A percentile compares a stretch with the other conserved stretches of the same genome.
Evolutionary conservation across 2,888 invertebrate species (phyloP).

Genomic region (Papilio demoleus): DNA sequence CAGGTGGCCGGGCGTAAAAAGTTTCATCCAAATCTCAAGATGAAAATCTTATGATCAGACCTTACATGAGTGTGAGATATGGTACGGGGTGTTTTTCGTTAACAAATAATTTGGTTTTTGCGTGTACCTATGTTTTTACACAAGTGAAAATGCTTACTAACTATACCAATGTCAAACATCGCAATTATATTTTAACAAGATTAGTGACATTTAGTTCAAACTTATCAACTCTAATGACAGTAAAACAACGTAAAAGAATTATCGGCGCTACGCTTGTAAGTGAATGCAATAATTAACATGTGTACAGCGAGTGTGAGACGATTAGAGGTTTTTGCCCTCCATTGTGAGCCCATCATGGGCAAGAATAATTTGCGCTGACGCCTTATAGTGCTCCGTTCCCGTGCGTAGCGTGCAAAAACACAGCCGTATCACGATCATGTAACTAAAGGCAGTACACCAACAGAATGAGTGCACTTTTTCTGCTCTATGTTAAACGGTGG

Average conservation of each 20-base stretch:
- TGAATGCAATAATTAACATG: slow-evolving; percentile 40
- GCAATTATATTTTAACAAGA: background rate
- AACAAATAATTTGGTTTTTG: too few relatives aligned
- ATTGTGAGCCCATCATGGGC: slow-evolving; percentile 41
- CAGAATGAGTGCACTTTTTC: slow-evolving; percentile 21
- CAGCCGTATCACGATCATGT: slow-evolving; percentile 20
- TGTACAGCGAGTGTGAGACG: slow-evolving; percentile 34
- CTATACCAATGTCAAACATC: background rate
- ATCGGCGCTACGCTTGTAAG: slow-evolving; percentile 28
- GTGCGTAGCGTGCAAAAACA: slow-evolving; percentile 33
- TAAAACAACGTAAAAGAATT: slow-evolving; percentile 27
- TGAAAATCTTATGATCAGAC: too few relatives aligned
- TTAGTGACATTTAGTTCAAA: background rate
- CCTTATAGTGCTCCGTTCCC: slow-evolving; percentile 32
- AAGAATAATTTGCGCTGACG: slow-evolving; percentile 40
- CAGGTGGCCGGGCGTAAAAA: too few relatives aligned
- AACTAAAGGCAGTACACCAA: slow-evolving; percentile 13
- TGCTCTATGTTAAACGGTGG: slow-evolving; percentile 18
- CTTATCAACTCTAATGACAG: slow-evolving; percentile 5
- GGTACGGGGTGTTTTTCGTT: too few relatives aligned
- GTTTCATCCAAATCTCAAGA: too few relatives aligned
- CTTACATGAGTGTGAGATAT: too few relatives aligned
- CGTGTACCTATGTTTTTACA: too few relatives aligned
- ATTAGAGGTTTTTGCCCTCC: slow-evolving; percentile 41
- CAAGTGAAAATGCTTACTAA: too few relatives aligned